Percentiles rank a stretch among this genome's conserved stretches.
phyloP scores from a whole-genome alignment of 1,140 invertebrate species.

The Drosophila serrata region DNA sequence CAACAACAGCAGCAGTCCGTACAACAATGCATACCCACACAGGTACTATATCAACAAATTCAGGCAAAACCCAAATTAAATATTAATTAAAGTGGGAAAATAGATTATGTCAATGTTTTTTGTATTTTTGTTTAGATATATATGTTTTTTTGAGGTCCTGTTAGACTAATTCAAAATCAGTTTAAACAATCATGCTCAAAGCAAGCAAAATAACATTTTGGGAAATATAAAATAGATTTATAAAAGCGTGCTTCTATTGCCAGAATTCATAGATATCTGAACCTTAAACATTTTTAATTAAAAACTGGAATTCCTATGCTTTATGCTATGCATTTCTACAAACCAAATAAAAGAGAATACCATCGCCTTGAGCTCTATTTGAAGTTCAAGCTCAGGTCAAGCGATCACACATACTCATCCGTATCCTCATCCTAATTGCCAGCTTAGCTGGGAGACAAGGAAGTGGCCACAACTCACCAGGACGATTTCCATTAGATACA shows the following conservation, averaged over 20 bases:
- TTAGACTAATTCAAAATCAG: not conserved
- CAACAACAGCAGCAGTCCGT: conserved; percentile 28
- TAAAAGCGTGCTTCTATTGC: not conserved
- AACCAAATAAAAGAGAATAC: conserved; percentile 6
- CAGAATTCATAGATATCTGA: not conserved
- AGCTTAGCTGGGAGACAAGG: conserved; percentile 27
- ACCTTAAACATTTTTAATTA: too few species aligned
- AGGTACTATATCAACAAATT: conserved; percentile 4
- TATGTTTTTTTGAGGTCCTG: not conserved
- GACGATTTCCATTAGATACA: conserved; percentile 46
- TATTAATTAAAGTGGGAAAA: conserved; percentile 10
- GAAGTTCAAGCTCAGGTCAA: conserved; percentile 10
- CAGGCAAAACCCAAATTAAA: conserved; percentile 1
- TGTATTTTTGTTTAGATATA: not conserved
- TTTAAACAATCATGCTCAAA: not conserved
- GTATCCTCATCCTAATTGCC: conserved; percentile 33
- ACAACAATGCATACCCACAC: conserved; percentile 32
- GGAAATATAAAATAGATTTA: not conserved
- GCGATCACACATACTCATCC: conserved; percentile 26
- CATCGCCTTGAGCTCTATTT: not conserved
- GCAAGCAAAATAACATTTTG: not conserved
- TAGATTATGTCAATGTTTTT: conserved; percentile 6
- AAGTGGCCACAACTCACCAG: conserved; percentile 40
- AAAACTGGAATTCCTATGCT: not conserved
- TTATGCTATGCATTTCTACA: conserved; percentile 5